These are phyloP conservation scores for Glossophaga mutica DNA, from an alignment of 2,797 vertebrate species.

Conservation along the genomic window DNA sequence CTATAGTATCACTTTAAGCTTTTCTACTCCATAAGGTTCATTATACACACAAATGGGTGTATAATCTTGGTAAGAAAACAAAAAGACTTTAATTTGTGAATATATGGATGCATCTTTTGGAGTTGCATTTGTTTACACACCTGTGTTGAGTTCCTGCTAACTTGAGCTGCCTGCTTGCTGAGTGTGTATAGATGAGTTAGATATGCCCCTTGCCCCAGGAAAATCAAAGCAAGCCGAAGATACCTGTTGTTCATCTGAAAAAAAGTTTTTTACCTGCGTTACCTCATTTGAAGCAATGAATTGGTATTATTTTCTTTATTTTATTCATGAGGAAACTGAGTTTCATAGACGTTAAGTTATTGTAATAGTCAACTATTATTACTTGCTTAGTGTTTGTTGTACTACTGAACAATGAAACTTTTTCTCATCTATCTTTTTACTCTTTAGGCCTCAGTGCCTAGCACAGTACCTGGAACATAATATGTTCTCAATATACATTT, in stretches of 20 bases:
- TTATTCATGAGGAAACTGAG: not conserved
- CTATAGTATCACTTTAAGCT: not conserved
- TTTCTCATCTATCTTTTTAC: not conserved
- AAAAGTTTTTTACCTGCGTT: not conserved
- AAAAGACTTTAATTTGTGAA: not conserved
- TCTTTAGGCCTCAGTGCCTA: not conserved
- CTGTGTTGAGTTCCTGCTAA: not conserved
- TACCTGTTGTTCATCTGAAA: not conserved
- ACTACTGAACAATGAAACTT: not conserved
- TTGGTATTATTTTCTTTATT: not conserved
- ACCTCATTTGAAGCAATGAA: not conserved
- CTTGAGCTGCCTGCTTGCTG: not conserved
- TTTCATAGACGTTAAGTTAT: not conserved
- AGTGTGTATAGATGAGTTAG: not conserved
- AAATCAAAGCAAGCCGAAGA: not conserved
- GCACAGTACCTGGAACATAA: not conserved
- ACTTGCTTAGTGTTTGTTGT: not conserved
- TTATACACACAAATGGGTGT: not conserved
- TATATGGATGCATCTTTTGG: not conserved
- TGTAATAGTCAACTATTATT: not conserved
- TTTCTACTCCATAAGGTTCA: not conserved
- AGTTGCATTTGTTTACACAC: not conserved
- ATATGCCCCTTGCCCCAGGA: not conserved
- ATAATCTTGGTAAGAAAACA: constrained; percentile 35
- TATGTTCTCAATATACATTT: not conserved